These are phyloP conservation scores for Agrypnus murinus DNA, from an alignment of 2,888 invertebrate genomes.

Conservation along the genomic window DNA sequence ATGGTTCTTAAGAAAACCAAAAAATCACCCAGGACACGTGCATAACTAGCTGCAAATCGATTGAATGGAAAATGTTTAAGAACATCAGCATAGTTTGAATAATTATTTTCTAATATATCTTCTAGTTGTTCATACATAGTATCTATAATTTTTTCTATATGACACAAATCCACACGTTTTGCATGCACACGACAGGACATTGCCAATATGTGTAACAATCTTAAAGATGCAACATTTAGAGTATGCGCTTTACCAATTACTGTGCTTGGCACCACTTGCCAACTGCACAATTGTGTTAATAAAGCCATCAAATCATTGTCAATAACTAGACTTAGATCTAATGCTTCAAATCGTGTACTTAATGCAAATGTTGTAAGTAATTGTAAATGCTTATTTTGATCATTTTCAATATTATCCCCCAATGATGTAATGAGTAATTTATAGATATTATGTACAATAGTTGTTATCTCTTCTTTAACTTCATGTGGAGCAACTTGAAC, in stretches of 20 bases:
- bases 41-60: constrained; percentile 56
- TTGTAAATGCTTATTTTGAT: constrained; percentile 69
- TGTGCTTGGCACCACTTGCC: constrained; percentile 56
- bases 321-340: constrained; percentile 75
- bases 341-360: constrained; percentile 74
- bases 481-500: constrained; percentile 72
- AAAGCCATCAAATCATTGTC: constrained; percentile 73
- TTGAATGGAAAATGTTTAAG: constrained; percentile 35
- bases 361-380: constrained; percentile 74
- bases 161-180: constrained; percentile 70
- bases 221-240: constrained; percentile 71
- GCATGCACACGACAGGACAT: constrained; percentile 74
- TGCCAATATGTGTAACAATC: constrained; percentile 74
- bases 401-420: constrained; percentile 61
- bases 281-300: constrained; percentile 64
- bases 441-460: constrained; percentile 74
- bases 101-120: constrained; percentile 56
- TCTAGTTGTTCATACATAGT: constrained; percentile 73
- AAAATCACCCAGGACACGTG: constrained; percentile 73
- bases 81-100: constrained; percentile 33
- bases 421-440: constrained; percentile 72
- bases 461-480: constrained; percentile 73
- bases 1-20: constrained; percentile 75
- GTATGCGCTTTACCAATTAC: constrained; percentile 63
- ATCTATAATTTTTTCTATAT: constrained; percentile 73